These are phyloP conservation scores for Erpobdella octoculata DNA, from an alignment of 2,888 invertebrate genomes.

Conservation along the genomic window DNA sequence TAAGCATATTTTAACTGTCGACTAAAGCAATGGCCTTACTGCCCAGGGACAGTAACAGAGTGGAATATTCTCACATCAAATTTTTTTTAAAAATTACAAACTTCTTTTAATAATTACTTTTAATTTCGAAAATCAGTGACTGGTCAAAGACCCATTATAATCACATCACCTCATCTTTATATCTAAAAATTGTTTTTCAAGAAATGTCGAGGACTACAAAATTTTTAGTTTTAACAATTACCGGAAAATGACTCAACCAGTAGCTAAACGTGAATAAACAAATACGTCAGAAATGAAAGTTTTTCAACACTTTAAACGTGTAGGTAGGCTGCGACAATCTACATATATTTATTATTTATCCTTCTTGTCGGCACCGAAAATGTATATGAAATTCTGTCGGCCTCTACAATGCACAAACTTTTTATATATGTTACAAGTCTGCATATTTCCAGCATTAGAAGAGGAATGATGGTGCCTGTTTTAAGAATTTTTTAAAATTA, in stretches of 20 bases:
- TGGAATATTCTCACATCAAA: not conserved
- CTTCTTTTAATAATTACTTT: not conserved
- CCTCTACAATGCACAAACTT: no score
- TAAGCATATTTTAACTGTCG: not conserved
- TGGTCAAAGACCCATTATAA: slow-evolving; percentile 1
- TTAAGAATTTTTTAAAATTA: no score
- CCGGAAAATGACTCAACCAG: slow-evolving; percentile 2
- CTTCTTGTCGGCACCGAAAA: no score
- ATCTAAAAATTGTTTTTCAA: not conserved
- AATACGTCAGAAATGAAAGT: no score
- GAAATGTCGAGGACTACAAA: not conserved
- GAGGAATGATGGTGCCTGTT: no score
- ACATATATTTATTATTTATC: no score
- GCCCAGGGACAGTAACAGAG: slow-evolving; percentile 2
- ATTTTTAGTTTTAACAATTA: not conserved
- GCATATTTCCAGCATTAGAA: no score
- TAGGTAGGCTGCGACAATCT: no score
- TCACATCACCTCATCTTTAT: not conserved
- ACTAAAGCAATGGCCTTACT: slow-evolving; percentile 1
- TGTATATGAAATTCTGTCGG: no score
- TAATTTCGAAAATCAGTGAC: not conserved
- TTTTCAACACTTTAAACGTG: no score
- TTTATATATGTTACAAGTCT: no score
- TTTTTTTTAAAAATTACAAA: not conserved
- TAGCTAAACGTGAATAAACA: no score